phyloP scores from a whole-genome alignment of 1,140 invertebrate genomes.

The honey bee (Apis mellifera) region Amel_HAv3.1 CM009937.2:10205001-10205500 shows the following conservation, averaged over 20 bases:
- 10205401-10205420: neutral
- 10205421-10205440: neutral
- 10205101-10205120: neutral
- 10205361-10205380: neutral
- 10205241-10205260: slow-evolving; percentile 3
- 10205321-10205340: slow-evolving; percentile 1
- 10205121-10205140: neutral
- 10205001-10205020: slow-evolving; percentile 70
- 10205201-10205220: neutral
- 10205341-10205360: neutral
- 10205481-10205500: no score
- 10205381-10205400: neutral
- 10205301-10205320: neutral
- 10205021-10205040: slow-evolving; percentile 33
- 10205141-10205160: slow-evolving; percentile 33
- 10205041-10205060: neutral
- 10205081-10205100: neutral
- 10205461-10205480: no score
- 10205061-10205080: neutral
- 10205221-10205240: slow-evolving; percentile 9
- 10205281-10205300: slow-evolving; percentile 16
- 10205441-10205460: neutral
- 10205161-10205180: slow-evolving; percentile 27
- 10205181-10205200: slow-evolving; percentile 45
- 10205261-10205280: slow-evolving; percentile 16